These are phyloP conservation scores for Rhynchotus rufescens DNA, from an alignment of 2,797 vertebrate genomes.

Conservation along the genomic window DNA sequence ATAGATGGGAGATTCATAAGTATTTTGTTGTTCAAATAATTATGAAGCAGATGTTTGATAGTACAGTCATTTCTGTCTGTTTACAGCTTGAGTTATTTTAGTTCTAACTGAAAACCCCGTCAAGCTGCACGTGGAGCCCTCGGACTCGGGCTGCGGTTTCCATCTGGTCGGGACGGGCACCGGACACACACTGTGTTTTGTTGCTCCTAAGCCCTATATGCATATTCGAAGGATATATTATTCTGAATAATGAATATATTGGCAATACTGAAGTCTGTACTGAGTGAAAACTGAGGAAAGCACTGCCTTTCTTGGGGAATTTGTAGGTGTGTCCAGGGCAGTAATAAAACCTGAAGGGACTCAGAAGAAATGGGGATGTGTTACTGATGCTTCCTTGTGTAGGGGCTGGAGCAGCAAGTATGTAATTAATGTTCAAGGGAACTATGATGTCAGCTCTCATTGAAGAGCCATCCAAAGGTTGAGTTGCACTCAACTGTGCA, in stretches of 20 bases:
- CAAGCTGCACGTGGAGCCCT: constrained; percentile 43
- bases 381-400: background rate
- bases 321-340: background rate
- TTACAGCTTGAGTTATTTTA: constrained; percentile 77
- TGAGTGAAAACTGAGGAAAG: background rate
- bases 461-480: background rate
- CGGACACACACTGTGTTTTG: background rate
- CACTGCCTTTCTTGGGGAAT: background rate
- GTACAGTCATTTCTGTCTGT: constrained; percentile 76
- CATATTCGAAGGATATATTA: background rate
- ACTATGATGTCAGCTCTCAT: background rate
- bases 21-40: constrained; percentile 80
- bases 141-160: constrained; percentile 59
- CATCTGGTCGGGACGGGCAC: background rate
- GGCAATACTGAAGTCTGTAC: background rate
- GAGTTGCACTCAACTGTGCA: background rate
- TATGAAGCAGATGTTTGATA: constrained; percentile 78
- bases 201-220: background rate
- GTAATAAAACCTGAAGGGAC: background rate
- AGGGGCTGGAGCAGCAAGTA: background rate
- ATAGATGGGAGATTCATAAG: constrained; percentile 71
- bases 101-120: constrained; percentile 77
- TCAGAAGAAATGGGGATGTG: background rate
- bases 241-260: background rate
- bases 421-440: background rate